Evolutionary conservation across 2,797 vertebrate genomes (phyloP), one percentile per base, ranked within the genome.

Genomic region (Pelodytes ibericus): DNA sequence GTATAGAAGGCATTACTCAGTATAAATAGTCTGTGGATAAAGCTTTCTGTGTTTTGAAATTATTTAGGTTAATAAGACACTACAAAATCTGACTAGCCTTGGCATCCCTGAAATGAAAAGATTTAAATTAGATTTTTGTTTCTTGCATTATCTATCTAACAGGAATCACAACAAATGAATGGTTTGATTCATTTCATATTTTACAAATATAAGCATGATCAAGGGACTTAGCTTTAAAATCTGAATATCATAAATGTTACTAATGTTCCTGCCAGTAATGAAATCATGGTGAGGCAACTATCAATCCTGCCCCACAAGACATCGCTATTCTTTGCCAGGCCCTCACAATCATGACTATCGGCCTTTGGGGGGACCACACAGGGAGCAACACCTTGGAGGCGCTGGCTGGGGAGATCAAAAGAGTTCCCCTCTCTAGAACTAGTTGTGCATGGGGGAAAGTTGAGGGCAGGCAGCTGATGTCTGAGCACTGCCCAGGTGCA

Each of bases 1-100:
- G n/a, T 73, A 69, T 74, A 33, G 47, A 73, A 62, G 33, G 29
- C 77, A 79, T 79, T 79, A 79, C 71, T 79, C 71, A 58, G 64
- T 63, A 68, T 74, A 68, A 69, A 66, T 79, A 79, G 68, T 73
- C 70, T 62, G 57, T 26, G 9, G 41, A 31, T 68, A 61, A 58
- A 73, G 56, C 9, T 13, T 69, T 73, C 76, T 25, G 30, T 49
- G 58, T 39, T 62, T 57, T 49, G 9, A 62, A 36, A 39, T 62
- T 8, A 62, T 62, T 47, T 18, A 22, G 30, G 41, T 31, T 51
- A 29, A 26, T 67, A 31, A 49, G 44, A 30, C 41, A 30, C 3
- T 56, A 56, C 56, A 53, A 51, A 3, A 51, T 9, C n/a, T n/a
- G 25, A 61, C 56, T n/a, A 61, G 27, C 27, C 1, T 30, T 31